Conservation (phyloP, 2,888 invertebrate species). For the Dyspetes luteomarginatus region DNA sequence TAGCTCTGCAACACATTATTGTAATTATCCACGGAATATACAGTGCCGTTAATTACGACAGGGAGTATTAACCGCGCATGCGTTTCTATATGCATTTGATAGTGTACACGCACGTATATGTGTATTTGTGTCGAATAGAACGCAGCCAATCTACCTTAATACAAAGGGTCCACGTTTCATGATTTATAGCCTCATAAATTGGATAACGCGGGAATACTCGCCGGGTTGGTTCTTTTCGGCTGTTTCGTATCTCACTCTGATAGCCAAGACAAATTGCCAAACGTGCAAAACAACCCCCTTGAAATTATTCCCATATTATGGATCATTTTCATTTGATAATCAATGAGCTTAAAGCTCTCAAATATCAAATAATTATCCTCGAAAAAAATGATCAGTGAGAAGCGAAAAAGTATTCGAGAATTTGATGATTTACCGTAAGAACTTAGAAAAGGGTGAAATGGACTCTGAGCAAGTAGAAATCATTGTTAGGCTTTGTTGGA, state of each 20-base stretch:
- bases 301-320: conserved; percentile 40
- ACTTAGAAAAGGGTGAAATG: not conserved
- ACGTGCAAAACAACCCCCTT: conserved; percentile 7
- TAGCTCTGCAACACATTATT: conserved; percentile 83
- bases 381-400: too few species aligned
- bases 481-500: not conserved
- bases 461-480: not conserved
- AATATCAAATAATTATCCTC: not conserved
- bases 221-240: conserved; percentile 54
- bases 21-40: conserved; percentile 83
- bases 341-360: not conserved
- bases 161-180: conserved; percentile 76
- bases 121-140: conserved; percentile 74
- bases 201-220: conserved; percentile 51
- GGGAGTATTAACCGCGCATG: conserved; percentile 63
- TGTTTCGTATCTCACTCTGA: conserved; percentile 57
- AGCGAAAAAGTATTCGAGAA: not conserved
- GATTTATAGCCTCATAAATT: conserved; percentile 81
- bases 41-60: conserved; percentile 79
- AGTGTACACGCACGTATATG: conserved; percentile 53
- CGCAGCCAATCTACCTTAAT: conserved; percentile 80
- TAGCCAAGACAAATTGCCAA: conserved; percentile 62
- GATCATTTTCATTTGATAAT: not conserved
- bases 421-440: conserved; percentile 37
- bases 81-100: too few species aligned